Percentiles rank a stretch among this genome's conserved stretches.
These are phyloP conservation scores for Argya squamiceps DNA, from an alignment of 2,797 vertebrate species.

Conservation along the genomic window DNA sequence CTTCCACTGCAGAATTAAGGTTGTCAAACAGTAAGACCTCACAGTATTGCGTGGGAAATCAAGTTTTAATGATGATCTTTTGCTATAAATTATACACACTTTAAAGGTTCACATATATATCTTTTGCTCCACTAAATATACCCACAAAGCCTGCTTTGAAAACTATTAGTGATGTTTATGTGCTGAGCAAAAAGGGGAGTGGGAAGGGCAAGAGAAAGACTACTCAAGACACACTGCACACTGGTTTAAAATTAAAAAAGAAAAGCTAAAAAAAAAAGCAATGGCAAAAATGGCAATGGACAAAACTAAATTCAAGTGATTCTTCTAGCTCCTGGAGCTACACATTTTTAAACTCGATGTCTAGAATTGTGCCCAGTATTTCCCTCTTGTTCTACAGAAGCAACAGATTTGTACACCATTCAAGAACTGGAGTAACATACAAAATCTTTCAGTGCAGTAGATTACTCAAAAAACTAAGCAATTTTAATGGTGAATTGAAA, in stretches of 20 bases:
- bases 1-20: not conserved
- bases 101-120: not conserved
- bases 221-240: not conserved
- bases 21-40: conserved; percentile 21
- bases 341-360: not conserved
- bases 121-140: not conserved
- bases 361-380: not conserved
- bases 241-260: not conserved
- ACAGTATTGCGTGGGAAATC: not conserved
- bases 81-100: not conserved
- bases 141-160: not conserved
- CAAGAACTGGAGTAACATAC: not conserved
- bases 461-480: not conserved
- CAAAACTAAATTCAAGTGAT: not conserved
- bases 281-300: not conserved
- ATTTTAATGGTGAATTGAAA: conserved; percentile 5
- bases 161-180: not conserved
- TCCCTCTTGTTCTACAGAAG: not conserved
- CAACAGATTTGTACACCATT: not conserved
- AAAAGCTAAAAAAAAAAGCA: not conserved
- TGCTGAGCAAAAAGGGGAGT: not conserved
- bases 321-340: not conserved
- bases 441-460: not conserved
- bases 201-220: not conserved
- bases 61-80: not conserved